phyloP scores from a whole-genome alignment of 1,140 invertebrate genomes.

The Drosophila rufa region DNA sequence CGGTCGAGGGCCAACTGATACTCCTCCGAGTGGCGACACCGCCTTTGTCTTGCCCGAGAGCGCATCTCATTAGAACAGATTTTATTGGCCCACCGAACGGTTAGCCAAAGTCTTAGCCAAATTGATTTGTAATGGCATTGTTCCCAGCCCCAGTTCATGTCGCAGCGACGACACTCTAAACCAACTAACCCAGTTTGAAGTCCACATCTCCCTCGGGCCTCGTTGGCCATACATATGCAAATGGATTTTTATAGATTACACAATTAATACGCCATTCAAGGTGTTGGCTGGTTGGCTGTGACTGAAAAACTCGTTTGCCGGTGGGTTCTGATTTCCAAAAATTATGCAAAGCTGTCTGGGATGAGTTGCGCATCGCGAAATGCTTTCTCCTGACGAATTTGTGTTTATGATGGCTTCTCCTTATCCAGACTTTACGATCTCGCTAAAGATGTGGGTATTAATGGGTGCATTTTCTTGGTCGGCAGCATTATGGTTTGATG shows the following conservation, averaged over 20 bases:
- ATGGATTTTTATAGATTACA: constrained; percentile 60
- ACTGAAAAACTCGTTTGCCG: constrained; percentile 40
- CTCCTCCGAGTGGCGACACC: constrained; percentile 28
- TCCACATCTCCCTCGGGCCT: constrained; percentile 21
- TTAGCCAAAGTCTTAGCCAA: constrained; percentile 35
- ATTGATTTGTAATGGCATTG: constrained; percentile 55
- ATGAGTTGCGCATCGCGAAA: constrained; percentile 32
- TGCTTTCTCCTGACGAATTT: constrained; percentile 54
- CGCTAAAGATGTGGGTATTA: constrained; percentile 24
- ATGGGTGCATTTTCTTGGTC: constrained; percentile 36
- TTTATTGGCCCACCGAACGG: constrained; percentile 22
- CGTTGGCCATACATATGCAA: constrained; percentile 61
- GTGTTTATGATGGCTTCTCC: constrained; percentile 39
- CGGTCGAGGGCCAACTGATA: constrained; percentile 42
- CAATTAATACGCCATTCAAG: constrained; percentile 52
- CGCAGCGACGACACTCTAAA: constrained; percentile 8
- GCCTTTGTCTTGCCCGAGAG: constrained; percentile 29
- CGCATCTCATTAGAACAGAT: constrained; percentile 48
- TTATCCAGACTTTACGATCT: constrained; percentile 35
- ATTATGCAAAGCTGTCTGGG: constrained; percentile 36
- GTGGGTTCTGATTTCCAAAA: constrained; percentile 43
- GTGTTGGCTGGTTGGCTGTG: constrained; percentile 16
- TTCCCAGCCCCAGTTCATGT: constrained; percentile 15
- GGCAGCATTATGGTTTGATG: constrained; percentile 22
- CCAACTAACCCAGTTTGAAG: constrained; percentile 56